Evolutionary conservation across 2,797 vertebrate genomes (phyloP), one percentile per base, ranked within the genome.

Genomic region (Gymnocypris eckloni): DNA sequence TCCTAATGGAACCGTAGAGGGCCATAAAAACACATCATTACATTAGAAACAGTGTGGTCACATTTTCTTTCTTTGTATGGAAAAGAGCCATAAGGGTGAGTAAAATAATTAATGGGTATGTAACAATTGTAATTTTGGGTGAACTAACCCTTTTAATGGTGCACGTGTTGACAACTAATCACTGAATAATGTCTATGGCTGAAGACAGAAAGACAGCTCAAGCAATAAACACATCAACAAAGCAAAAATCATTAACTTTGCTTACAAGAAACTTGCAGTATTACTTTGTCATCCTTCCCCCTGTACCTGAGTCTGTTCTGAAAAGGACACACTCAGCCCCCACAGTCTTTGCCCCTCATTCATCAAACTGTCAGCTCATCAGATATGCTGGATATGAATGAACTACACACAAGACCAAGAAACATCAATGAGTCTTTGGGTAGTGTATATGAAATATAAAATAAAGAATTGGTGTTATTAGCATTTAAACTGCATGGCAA

Each of bases 301-400:
- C 56, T 45, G 13, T 50, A 72, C 77, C 20, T 77, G 82, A 79
- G 66, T 85, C 66, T 84, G 73, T 73, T 86, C 22, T 39, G 79
- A 80, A 76, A 72, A 84, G 45, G 15, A 86, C 22, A 78, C 61
- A 81, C 66, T 56, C 71, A 71, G 77, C 39, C 76, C 39, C 72
- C 67, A 71, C 71, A 76, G 22, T 79, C 33, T 71, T 86, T 78
- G 20, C 81, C n/a, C 78, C 66, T 81, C 56, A 84, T 82, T 86
- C 80, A 88, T 86, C 72, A 88, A 73, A 81, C 45, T 67, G 78
- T 78, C 70, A 79, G 81, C 82, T 79, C 80, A 83, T 84, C 85
- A 78, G 66, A 80, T 67, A 59, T 86, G 54, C 56, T 73, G 45
- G 6, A 71, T 15, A 73, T 50, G 41, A 86, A 86, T 81, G 61